Conservation (phyloP, 2,888 invertebrate species). For the Cephus pulcher region DNA sequence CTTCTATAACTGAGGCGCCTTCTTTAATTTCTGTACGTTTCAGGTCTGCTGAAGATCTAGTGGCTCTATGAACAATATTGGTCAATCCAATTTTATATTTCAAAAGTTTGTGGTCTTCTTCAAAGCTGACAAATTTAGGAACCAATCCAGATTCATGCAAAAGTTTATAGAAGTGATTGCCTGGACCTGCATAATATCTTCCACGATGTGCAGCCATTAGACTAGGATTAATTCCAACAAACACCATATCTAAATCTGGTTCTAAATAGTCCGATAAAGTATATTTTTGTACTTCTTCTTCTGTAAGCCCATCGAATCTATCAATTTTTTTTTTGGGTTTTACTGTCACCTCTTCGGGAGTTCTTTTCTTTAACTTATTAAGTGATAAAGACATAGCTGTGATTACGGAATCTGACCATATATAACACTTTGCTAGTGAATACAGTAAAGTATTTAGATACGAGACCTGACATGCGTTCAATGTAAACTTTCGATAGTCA, state of each 20-base stretch:
- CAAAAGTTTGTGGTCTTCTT: constrained; percentile 54
- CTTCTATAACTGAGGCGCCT: constrained; percentile 47
- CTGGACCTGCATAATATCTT: constrained; percentile 62
- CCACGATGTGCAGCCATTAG: constrained; percentile 60
- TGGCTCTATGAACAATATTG: constrained; percentile 59
- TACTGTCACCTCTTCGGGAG: constrained; percentile 7
- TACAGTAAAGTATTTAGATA: neutral
- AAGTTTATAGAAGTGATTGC: constrained; percentile 64
- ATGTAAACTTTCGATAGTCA: neutral
- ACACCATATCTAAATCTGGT: constrained; percentile 53
- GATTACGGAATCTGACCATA: neutral
- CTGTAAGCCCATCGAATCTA: constrained; percentile 58
- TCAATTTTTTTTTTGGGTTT: constrained; percentile 41
- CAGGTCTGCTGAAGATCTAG: constrained; percentile 58
- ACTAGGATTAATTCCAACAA: constrained; percentile 63
- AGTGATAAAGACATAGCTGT: constrained; percentile 47
- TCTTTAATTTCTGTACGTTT: constrained; percentile 56
- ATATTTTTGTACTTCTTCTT: constrained; percentile 53
- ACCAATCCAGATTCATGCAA: constrained; percentile 53
- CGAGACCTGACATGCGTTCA: neutral
- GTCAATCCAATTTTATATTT: constrained; percentile 58
- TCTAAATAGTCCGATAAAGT: constrained; percentile 55
- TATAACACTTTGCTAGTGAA: neutral
- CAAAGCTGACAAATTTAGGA: constrained; percentile 48
- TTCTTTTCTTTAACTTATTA: constrained; percentile 48